These are phyloP conservation scores for Ceratothoa steindachneri DNA, from an alignment of 2,888 invertebrate species.

Conservation along the genomic window DNA sequence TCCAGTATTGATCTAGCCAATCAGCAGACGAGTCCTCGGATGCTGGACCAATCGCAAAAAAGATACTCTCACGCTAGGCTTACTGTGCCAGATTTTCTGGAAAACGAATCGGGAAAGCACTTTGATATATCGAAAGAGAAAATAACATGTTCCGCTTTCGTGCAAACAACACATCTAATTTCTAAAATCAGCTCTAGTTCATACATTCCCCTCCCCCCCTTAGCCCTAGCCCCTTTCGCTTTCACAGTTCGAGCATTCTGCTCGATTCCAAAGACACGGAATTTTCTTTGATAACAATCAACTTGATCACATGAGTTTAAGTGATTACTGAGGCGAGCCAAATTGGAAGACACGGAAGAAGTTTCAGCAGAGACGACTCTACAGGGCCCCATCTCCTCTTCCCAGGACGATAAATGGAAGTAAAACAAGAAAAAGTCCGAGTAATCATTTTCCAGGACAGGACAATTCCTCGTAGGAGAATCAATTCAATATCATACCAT, in stretches of 20 bases:
- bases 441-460: too few species aligned
- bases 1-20: slow-evolving; percentile 39
- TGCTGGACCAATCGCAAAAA: slow-evolving; percentile 33
- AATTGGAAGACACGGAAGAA: background rate
- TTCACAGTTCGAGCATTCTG: too few species aligned
- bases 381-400: background rate
- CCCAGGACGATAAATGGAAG: too few species aligned
- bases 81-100: slow-evolving; percentile 13
- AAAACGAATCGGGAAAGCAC: slow-evolving; percentile 2
- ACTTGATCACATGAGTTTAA: background rate
- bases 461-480: too few species aligned
- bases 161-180: background rate
- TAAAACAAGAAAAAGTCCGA: too few species aligned
- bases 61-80: slow-evolving; percentile 11
- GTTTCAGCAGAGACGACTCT: background rate
- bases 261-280: too few species aligned
- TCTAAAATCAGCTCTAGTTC: background rate
- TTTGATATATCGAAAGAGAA: background rate
- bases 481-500: too few species aligned
- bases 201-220: background rate
- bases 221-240: background rate
- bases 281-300: background rate
- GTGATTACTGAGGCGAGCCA: too few species aligned
- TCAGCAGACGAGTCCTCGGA: slow-evolving; percentile 30
- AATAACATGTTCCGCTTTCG: background rate